Evolutionary conservation across 2,888 invertebrate genomes (phyloP), one percentile per base, ranked within the genome.

Genomic region (Physocephala rufipes): DNA sequence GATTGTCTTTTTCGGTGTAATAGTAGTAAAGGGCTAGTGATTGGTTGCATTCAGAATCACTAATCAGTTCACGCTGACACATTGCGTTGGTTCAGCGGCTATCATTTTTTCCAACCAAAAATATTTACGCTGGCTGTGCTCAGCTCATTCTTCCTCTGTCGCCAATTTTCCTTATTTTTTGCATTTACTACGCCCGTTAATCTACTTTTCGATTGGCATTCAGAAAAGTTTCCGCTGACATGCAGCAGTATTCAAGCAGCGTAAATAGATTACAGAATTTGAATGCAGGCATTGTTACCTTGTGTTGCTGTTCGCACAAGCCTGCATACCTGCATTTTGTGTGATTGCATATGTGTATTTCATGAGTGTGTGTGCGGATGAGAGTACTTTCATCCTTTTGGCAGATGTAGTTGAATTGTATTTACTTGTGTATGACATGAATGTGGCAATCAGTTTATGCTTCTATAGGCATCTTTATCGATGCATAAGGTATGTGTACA

Each of bases 21-120:
- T 62, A 62, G 43, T 30, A 30, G 62, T 68, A 68, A 68, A 68
- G n/a, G n/a, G n/a, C n/a, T n/a, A n/a, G n/a, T n/a, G n/a, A n/a
- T n/a, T n/a, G n/a, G n/a, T n/a, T n/a, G n/a, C n/a, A n/a, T n/a
- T n/a, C n/a, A n/a, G n/a, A n/a, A n/a, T n/a, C n/a, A n/a, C n/a
- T n/a, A n/a, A n/a, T n/a, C n/a, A n/a, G n/a, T n/a, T n/a, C n/a
- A n/a, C n/a, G n/a, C n/a, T n/a, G n/a, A n/a, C n/a, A n/a, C n/a
- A n/a, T n/a, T n/a, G n/a, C n/a, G n/a, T n/a, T n/a, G n/a, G n/a
- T n/a, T n/a, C n/a, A n/a, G n/a, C n/a, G n/a, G n/a, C n/a, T n/a
- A n/a, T n/a, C n/a, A n/a, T n/a, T n/a, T n/a, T n/a, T n/a, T n/a
- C n/a, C n/a, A n/a, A n/a, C n/a, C n/a, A n/a, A n/a, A n/a, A n/a